Evolutionary conservation across 2,888 invertebrate genomes (phyloP).

Genomic region (Teleiodes luculella): DNA sequence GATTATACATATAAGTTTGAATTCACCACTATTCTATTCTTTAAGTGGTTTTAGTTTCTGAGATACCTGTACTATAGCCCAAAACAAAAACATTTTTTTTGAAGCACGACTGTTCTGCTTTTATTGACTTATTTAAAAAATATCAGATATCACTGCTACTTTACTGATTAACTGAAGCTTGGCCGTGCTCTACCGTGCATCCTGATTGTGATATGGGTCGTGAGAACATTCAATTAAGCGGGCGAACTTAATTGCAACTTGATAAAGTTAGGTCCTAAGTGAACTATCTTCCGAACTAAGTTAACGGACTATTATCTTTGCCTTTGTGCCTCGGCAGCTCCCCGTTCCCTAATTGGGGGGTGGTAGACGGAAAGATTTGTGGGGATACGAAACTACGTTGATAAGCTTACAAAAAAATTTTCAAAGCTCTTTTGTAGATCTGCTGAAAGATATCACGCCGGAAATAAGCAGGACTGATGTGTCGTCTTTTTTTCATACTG

Average conservation of each 20-base stretch:
- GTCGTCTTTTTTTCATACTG: too few relatives aligned
- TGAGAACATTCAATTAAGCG: constrained; percentile 74
- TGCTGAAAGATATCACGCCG: too few relatives aligned
- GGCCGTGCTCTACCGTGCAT: constrained; percentile 15
- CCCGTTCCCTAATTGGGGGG: constrained; percentile 68
- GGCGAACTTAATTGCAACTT: constrained; percentile 75
- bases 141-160: neutral
- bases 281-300: constrained; percentile 77
- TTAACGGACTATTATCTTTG: constrained; percentile 78
- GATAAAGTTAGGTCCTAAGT: constrained; percentile 76
- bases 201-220: constrained; percentile 66
- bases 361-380: constrained; percentile 28
- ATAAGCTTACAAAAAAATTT: too few relatives aligned
- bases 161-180: neutral
- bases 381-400: constrained; percentile 34
- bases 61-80: too few relatives aligned
- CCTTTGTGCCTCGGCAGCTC: constrained; percentile 70
- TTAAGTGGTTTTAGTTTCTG: too few relatives aligned
- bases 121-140: too few relatives aligned
- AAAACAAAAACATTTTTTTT: too few relatives aligned
- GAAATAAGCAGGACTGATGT: too few relatives aligned
- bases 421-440: too few relatives aligned
- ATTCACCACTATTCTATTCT: too few relatives aligned
- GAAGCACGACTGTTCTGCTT: too few relatives aligned
- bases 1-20: too few relatives aligned